Conservation (phyloP, 1,140 invertebrate genomes). For the Amyelois transitella region DNA sequence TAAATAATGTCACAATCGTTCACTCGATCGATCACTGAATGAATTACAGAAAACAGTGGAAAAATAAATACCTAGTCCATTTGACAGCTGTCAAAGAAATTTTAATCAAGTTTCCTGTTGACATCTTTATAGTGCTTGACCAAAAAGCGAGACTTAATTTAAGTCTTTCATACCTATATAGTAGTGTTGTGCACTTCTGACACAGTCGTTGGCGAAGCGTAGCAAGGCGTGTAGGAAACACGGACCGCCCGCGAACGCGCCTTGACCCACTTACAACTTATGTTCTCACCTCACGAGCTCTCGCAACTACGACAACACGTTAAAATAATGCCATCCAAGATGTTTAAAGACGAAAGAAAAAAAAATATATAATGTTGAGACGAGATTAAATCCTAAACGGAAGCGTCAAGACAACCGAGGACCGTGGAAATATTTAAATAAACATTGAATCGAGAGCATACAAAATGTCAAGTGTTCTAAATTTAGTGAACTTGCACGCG, state of each 20-base stretch:
- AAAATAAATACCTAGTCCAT: too few relatives aligned
- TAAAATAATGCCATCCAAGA: constrained; percentile 12
- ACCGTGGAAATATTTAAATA: constrained; percentile 6
- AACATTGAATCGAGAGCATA: constrained; percentile 10
- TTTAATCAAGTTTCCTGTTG: too few relatives aligned
- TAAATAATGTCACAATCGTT: too few relatives aligned
- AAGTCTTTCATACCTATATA: neutral
- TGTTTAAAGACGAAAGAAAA: neutral
- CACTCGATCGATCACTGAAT: too few relatives aligned
- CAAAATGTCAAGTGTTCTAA: constrained; percentile 39
- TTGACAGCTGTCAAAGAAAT: too few relatives aligned
- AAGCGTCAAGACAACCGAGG: neutral
- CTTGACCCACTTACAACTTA: constrained; percentile 54
- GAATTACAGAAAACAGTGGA: too few relatives aligned
- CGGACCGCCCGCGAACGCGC: constrained; percentile 38
- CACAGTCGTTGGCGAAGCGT: neutral
- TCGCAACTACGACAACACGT: constrained; percentile 27
- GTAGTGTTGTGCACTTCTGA: neutral
- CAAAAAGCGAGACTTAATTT: too few relatives aligned
- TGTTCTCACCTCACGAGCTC: constrained; percentile 26
- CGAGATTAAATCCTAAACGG: neutral
- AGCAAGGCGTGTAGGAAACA: constrained; percentile 51
- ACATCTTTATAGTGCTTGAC: too few relatives aligned
- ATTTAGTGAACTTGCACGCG: constrained; percentile 48
- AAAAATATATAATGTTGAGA: neutral